phyloP scores from a whole-genome alignment of 2,797 vertebrate genomes.

The Liparis tanakae region DNA sequence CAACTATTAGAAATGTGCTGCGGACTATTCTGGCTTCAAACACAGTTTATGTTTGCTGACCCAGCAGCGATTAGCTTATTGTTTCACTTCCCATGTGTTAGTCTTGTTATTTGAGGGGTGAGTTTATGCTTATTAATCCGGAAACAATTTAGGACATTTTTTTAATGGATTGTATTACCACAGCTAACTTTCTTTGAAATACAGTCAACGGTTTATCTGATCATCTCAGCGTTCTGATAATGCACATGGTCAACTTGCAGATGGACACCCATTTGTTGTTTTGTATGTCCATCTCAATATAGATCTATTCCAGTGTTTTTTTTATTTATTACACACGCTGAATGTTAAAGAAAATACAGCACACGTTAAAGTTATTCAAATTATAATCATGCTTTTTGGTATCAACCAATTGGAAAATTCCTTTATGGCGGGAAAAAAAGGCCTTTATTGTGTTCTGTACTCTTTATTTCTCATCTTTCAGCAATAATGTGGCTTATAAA shows the following conservation, averaged over 20 bases:
- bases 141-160: not conserved
- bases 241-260: not conserved
- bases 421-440: not conserved
- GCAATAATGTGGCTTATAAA: not conserved
- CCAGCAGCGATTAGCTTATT: conserved; percentile 5
- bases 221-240: not conserved
- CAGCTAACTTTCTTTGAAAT: not conserved
- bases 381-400: not conserved
- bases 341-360: not conserved
- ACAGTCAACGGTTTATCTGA: not conserved
- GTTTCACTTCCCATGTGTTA: not conserved
- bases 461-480: not conserved
- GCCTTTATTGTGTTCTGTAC: not conserved
- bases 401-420: not conserved
- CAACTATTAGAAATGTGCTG: not conserved
- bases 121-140: not conserved
- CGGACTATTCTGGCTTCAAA: not conserved
- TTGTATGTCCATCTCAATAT: not conserved
- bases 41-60: conserved; percentile 24
- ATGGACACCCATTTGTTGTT: not conserved
- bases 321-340: not conserved
- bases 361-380: not conserved
- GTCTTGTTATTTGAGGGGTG: conserved; percentile 3
- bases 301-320: not conserved
- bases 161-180: not conserved